Base-by-base conservation (phyloP, 2,888 invertebrate species). In the Caradrina kadenii region DNA sequence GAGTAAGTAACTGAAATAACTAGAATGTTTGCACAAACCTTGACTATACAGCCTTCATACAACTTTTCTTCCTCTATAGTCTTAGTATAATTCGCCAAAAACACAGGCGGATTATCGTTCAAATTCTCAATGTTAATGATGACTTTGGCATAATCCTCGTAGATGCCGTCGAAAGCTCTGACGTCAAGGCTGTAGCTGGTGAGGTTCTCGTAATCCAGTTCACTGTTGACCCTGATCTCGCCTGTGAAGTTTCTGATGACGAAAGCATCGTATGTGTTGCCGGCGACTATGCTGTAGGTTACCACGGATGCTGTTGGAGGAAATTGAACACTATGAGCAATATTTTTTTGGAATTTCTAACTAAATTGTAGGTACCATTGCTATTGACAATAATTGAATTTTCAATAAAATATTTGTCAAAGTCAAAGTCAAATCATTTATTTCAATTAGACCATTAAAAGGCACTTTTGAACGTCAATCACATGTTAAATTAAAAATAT, bases 51-150 rank as follows among this genome's bases (percentile, higher is more conserved):
- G 48, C 97, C 97, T 78, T 96, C 96, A 64, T 97, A 96, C 13
- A 97, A 87, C 62, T 95, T 96, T 88, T 99, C 98, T 88, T 98
- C 98, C 59, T 96, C 94, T 71, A 98, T 98, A 0, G 97, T 97
- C 61, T 97, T 97, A 63, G 97, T 97, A 85, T 97, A 97, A 61
- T 97, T 96, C 62, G 97, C 97, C 59, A 97, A 92, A 88, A 99
- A 99, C 1, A 97, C 97, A 0, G 99, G 99, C 0, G 97, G 97
- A 91, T 99, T 99, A 90, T 99, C 99, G 89, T 99, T 99, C 56
- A 99, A 97, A 91, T 99, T 98, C 82, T 97, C 97, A 63, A 99
- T 98, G 82, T 97, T 97, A 60, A 99, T 98, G 61, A 97, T 97
- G 0, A 99, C 99, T 82, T 96, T 97, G 0, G 99, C 98, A 67